Conservation (phyloP, 30 jellyfish, hydroid and myxozoan species). For the Clytia hemisphaerica region DNA sequence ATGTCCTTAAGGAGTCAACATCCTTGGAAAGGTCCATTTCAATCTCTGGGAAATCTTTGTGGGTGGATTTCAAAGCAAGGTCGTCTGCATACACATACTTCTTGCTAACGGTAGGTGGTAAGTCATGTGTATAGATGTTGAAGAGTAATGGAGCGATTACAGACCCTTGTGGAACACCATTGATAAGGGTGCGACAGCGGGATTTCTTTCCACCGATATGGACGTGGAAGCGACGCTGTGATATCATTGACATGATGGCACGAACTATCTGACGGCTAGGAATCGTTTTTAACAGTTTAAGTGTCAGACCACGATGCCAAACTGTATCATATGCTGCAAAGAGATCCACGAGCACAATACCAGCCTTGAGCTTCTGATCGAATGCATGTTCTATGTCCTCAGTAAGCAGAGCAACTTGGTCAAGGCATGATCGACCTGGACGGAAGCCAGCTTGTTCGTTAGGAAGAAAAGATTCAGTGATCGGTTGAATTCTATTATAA, state of each 20-base stretch:
- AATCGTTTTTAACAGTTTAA: background rate
- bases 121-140: background rate
- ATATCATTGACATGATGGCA: background rate
- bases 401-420: background rate
- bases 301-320: background rate
- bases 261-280: background rate
- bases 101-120: background rate
- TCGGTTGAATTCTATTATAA: background rate
- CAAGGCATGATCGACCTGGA: conserved; percentile 3
- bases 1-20: background rate
- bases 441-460: conserved; percentile 12
- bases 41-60: background rate
- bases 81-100: background rate
- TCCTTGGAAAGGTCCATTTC: background rate
- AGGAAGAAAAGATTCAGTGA: background rate
- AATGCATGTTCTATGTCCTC: background rate
- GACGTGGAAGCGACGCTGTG: background rate
- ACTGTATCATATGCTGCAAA: background rate
- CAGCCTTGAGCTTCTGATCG: conserved; percentile 6
- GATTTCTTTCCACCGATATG: background rate
- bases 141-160: background rate
- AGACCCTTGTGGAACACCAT: no score
- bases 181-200: background rate
- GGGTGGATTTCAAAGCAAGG: background rate
- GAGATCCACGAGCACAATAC: conserved; percentile 8